Base-by-base conservation (phyloP, 2,797 vertebrate species). In the Muscicapa comitata region DNA sequence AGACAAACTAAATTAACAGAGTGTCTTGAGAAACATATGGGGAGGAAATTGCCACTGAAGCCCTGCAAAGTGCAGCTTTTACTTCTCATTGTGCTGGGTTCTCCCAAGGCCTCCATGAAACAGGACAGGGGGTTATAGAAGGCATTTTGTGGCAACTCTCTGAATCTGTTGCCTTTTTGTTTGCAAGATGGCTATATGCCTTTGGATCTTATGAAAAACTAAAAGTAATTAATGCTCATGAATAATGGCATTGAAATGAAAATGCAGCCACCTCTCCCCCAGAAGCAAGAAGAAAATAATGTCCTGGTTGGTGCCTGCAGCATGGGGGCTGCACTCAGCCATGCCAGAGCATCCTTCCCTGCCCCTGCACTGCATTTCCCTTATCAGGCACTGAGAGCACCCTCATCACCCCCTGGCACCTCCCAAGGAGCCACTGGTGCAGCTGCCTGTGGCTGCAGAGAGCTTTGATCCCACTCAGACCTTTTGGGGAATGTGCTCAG, bases 1-100 rank as follows among this genome's bases (percentile, higher is more conserved):
- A 96, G 91, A 67, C 72, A 89, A 95, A 97, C 96, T 97, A 93
- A 97, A 97, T 97, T 88, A 95, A 81, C 92, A 94, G 81, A 93
- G 65, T 54, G 70, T 87, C 90, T 92, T 92, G 95, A 96, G 94
- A 96, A 96, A 96, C 88, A 96, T 91, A 94, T 88, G 95, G 92
- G 82, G 95, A 96, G 91, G 96, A 97, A 97, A 96, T 96, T 94
- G 94, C 93, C 93, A 73, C 92, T 90, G 85, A 91, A 89, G 47
- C 92, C 59, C 90, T 80, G 63, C 31, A 35, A 75, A 55, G 89
- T 76, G 77, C 74, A 93, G 68, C 73, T 96, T 96, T 94, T 92
- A 93, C 82, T 94, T 94, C 82, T 92, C 68, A 80, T 90, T 94
- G 81, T 90, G 24, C 85, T 53, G 85, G 78, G 43, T 21, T 80